Conservation (phyloP, 2,888 invertebrate species). For the Eristalinus sepulchralis region DNA sequence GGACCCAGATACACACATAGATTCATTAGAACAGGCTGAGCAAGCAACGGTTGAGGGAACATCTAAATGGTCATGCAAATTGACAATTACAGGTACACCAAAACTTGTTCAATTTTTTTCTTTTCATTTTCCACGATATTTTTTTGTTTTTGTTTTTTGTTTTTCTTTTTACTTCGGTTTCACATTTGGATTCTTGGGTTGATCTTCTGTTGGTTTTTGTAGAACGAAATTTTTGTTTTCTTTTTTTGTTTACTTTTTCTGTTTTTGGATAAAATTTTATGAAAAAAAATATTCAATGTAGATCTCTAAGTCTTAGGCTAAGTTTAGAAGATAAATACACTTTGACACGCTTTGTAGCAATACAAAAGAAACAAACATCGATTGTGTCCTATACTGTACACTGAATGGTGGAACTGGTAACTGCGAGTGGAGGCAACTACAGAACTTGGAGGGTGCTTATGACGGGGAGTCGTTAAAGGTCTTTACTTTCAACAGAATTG, state of each 20-base stretch:
- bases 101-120: slow-evolving; percentile 1
- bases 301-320: background rate
- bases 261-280: too few species aligned
- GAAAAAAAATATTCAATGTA: background rate
- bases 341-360: background rate
- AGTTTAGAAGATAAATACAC: slow-evolving; percentile 11
- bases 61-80: slow-evolving; percentile 99
- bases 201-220: background rate
- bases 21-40: slow-evolving; percentile 98
- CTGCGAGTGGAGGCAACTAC: too few species aligned
- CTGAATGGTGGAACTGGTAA: background rate
- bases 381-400: too few species aligned
- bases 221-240: background rate
- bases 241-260: background rate
- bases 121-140: slow-evolving; percentile 4
- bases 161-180: background rate
- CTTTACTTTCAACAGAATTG: too few species aligned
- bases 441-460: too few species aligned
- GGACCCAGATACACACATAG: slow-evolving; percentile 98
- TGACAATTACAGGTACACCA: slow-evolving; percentile 97
- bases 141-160: slow-evolving; percentile 10
- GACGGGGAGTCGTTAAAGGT: too few species aligned
- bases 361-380: too few species aligned
- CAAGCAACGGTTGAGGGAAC: slow-evolving; percentile 99
- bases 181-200: background rate